Evolutionary conservation across 1,140 invertebrate genomes (phyloP).

Genomic region (Acromyrmex echinatior): DNA sequence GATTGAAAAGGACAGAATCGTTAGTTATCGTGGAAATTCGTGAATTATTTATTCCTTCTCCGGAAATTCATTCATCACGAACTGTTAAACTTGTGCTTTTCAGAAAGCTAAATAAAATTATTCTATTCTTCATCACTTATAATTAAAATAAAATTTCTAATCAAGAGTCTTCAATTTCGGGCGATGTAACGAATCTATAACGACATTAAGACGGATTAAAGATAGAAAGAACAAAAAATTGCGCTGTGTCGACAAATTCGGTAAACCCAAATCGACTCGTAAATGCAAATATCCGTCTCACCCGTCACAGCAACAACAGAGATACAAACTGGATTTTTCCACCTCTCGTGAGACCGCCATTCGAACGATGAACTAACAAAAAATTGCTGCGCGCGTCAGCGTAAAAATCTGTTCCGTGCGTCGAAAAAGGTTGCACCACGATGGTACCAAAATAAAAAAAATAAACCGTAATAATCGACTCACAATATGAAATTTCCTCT

Average conservation of each 20-base stretch:
- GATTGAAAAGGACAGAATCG: not conserved
- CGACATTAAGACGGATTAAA: slow-evolving; percentile 19
- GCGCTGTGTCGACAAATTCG: slow-evolving; percentile 36
- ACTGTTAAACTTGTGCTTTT: not conserved
- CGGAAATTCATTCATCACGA: not conserved
- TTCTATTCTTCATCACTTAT: not conserved
- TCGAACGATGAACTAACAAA: slow-evolving; percentile 29
- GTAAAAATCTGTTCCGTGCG: slow-evolving; percentile 21
- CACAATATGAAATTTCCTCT: slow-evolving; percentile 17
- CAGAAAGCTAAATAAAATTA: not conserved
- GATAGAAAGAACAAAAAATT: not conserved
- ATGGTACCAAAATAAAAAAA: slow-evolving; percentile 8
- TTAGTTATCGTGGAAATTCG: slow-evolving; percentile 7
- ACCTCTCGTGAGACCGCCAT: not conserved
- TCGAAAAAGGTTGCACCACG: slow-evolving; percentile 9
- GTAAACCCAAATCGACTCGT: slow-evolving; percentile 33
- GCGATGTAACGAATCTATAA: not conserved
- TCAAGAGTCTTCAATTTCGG: not conserved
- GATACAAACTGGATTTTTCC: slow-evolving; percentile 51
- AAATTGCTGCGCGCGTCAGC: slow-evolving; percentile 11
- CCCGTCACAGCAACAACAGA: slow-evolving; percentile 33
- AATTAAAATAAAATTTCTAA: slow-evolving; percentile 5
- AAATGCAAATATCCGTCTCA: slow-evolving; percentile 46
- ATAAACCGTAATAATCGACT: slow-evolving; percentile 24
- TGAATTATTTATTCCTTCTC: slow-evolving; percentile 28